Percentiles rank a stretch among this genome's conserved stretches.
phyloP scores from a whole-genome alignment of 2,797 vertebrate genomes.

The Myotis findleyi region DNA sequence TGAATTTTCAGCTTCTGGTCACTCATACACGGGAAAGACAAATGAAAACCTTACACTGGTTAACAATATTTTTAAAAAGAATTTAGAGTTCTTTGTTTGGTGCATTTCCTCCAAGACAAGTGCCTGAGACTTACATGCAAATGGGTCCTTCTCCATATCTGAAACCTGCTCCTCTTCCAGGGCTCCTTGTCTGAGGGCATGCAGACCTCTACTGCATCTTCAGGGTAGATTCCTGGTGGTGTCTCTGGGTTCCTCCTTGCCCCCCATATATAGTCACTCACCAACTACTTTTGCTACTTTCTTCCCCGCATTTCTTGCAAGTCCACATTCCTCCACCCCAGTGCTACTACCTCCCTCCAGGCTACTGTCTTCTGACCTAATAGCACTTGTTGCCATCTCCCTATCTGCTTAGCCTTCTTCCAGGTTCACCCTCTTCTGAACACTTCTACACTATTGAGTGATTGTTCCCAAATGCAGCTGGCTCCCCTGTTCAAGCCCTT shows the following conservation, averaged over 20 bases:
- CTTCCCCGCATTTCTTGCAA: neutral
- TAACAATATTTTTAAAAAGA: neutral
- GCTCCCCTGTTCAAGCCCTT: neutral
- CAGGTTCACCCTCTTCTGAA: neutral
- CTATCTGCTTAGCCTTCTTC: neutral
- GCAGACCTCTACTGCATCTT: neutral
- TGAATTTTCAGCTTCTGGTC: slow-evolving; percentile 2
- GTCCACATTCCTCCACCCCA: neutral
- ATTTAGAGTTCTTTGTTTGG: neutral
- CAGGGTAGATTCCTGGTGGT: neutral
- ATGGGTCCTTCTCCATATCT: neutral
- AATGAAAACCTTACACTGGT: neutral
- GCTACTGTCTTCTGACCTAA: neutral
- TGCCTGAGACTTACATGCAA: neutral
- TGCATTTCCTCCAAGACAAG: neutral
- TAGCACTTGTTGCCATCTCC: neutral
- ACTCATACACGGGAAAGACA: neutral
- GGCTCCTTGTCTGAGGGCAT: neutral
- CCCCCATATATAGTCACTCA: neutral
- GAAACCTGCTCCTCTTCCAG: neutral
- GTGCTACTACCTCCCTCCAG: neutral
- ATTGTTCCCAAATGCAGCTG: neutral
- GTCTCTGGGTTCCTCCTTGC: neutral
- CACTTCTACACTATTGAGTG: neutral
- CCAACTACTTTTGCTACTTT: neutral